Percentiles rank a stretch among this genome's conserved stretches.
Evolutionary conservation across 2,888 invertebrate species (phyloP).

Genomic region (Hybos culiciformis): DNA sequence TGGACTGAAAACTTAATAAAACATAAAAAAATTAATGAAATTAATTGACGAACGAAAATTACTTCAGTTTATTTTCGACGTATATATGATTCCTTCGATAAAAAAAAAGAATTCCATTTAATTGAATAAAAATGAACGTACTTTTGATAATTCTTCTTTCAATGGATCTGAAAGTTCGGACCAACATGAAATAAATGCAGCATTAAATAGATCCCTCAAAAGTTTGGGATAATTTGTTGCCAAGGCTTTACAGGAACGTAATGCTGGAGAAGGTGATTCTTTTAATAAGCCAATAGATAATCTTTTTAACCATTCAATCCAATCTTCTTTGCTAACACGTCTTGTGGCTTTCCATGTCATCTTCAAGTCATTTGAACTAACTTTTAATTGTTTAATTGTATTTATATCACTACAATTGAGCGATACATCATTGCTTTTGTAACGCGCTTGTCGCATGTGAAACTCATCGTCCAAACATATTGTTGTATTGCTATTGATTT

Average conservation of each 20-base stretch:
- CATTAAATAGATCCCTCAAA: constrained; percentile 93
- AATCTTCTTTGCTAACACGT: constrained; percentile 93
- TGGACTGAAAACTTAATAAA: too few species aligned
- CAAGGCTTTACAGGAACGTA: constrained; percentile 81
- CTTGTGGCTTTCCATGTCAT: constrained; percentile 85
- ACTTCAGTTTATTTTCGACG: too few species aligned
- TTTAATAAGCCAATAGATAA: constrained; percentile 87
- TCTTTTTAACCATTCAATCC: constrained; percentile 92
- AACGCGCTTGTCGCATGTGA: constrained; percentile 47
- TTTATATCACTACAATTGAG: constrained; percentile 52
- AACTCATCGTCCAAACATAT: constrained; percentile 63
- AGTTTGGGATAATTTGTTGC: constrained; percentile 92
- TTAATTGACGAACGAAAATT: too few species aligned
- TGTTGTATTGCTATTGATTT: constrained; percentile 59
- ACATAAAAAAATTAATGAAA: too few species aligned
- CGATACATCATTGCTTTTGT: constrained; percentile 58
- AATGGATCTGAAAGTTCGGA: constrained; percentile 58
- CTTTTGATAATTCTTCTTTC: constrained; percentile 55
- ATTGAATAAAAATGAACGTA: too few species aligned
- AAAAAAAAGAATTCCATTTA: too few species aligned
- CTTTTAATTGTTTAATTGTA: constrained; percentile 66
- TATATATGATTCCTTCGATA: too few species aligned
- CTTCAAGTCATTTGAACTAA: constrained; percentile 71
- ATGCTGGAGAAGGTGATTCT: constrained; percentile 88
- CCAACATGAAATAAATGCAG: constrained; percentile 99